phyloP scores from a whole-genome alignment of 2,797 vertebrate genomes.

The Bryconaethiops microstoma region DNA sequence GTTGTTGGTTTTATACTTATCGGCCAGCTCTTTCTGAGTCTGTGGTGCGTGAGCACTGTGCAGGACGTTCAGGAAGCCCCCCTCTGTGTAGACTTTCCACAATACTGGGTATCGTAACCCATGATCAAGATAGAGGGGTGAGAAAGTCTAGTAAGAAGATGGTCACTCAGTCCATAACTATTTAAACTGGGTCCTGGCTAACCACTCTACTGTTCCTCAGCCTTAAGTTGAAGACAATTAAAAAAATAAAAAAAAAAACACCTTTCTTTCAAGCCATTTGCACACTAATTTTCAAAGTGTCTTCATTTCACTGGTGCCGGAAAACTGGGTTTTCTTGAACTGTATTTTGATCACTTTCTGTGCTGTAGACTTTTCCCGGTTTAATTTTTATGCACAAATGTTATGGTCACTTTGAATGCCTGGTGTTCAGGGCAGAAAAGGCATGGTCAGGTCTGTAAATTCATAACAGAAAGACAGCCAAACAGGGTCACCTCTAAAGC shows the following conservation, averaged over 20 bases:
- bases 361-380: background rate
- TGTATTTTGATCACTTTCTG: conserved; percentile 16
- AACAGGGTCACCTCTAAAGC: conserved; percentile 18
- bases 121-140: too few species aligned
- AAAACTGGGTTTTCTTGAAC: conserved; percentile 12
- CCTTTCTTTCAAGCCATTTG: background rate
- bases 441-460: conserved; percentile 22
- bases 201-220: background rate
- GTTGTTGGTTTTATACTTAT: background rate
- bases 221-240: background rate
- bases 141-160: conserved; percentile 1
- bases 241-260: background rate
- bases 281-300: background rate
- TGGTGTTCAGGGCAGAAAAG: conserved; percentile 14
- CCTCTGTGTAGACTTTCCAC: background rate
- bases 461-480: conserved; percentile 23
- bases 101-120: background rate
- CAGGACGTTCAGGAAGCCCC: background rate
- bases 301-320: background rate
- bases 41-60: background rate
- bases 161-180: background rate
- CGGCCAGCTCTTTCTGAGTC: background rate
- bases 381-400: background rate
- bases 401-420: conserved; percentile 13
- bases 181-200: background rate